Base-by-base conservation (phyloP, 2,888 invertebrate genomes). In the Homarus gammarus region DNA sequence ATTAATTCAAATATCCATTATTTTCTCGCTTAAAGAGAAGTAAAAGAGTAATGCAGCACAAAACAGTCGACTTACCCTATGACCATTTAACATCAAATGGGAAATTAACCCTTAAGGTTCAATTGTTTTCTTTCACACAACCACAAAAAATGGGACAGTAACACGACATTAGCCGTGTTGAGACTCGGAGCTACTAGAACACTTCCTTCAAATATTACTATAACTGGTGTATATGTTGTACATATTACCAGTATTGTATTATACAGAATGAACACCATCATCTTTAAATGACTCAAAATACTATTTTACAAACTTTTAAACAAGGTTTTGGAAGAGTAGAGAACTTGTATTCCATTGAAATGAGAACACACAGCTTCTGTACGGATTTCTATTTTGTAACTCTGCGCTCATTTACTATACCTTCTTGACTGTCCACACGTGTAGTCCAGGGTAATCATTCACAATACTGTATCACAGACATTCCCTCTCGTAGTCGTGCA, bases 261-360 rank as follows among this genome's bases (percentile, higher is more conserved):
- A 89, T 84, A 89, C 84, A 89, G 78, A 89, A 89, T 89, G 88
- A 89, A 89, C 88, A 89, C 88, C 87, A 89, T 70, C 88, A 88
- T 84, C 78, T 64, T 84, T 51, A 89, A 83, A 89, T 84, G 56
- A 89, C 22, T 89, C 70, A 89, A 89, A 89, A 89, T 84, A 89
- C 88, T 89, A 89, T 83, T 89, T 78, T 89, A 89, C 88, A 89
- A 89, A 84, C 78, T 89, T 89, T 87, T 56, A 81, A 89, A 78
- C 84, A 89, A 84, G n/a, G 33, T 79, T 89, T 85, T 89, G 89
- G 89, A 89, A 89, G 89, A 89, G 89, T 89, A 89, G 89, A 89
- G 81, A 84, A 89, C 81, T 89, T 89, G 89, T 81, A 85, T 85
- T 89, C 88, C 88, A 84, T 27, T 89, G 84, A 83, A 88, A 75